These are phyloP conservation scores for Coremacera marginata DNA, from an alignment of 2,888 invertebrate genomes.

Conservation along the genomic window DNA sequence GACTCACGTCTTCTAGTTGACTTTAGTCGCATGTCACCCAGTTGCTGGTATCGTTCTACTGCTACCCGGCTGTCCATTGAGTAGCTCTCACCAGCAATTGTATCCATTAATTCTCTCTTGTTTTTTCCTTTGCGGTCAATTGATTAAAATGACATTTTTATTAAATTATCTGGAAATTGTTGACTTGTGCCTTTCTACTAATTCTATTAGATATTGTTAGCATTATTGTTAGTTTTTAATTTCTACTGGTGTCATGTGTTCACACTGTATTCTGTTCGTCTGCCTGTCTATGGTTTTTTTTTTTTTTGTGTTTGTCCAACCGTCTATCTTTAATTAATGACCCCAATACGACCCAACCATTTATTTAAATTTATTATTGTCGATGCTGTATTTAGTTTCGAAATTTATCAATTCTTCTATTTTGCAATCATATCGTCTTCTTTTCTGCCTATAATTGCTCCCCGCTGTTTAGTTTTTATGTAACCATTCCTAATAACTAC, in stretches of 20 bases:
- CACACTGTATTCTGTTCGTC: not conserved
- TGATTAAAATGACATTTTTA: slow-evolving; percentile 51
- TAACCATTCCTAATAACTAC: too few species aligned
- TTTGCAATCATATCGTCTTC: too few species aligned
- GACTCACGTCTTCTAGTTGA: slow-evolving; percentile 38
- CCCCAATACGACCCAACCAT: not conserved
- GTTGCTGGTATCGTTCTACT: slow-evolving; percentile 13
- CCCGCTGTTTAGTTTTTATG: too few species aligned
- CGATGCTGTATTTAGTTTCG: not conserved
- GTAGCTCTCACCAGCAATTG: not conserved
- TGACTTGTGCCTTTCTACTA: slow-evolving; percentile 26
- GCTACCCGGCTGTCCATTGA: not conserved
- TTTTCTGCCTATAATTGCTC: too few species aligned
- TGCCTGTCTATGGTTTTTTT: not conserved
- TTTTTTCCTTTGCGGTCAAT: slow-evolving; percentile 40
- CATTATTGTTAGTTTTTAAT: not conserved
- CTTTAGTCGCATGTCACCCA: slow-evolving; percentile 39
- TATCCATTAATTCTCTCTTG: slow-evolving; percentile 31
- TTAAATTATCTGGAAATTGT: slow-evolving; percentile 47
- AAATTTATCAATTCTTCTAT: not conserved
- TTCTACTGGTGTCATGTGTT: not conserved
- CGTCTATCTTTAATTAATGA: slow-evolving; percentile 3
- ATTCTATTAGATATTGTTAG: slow-evolving; percentile 18
- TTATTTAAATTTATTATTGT: not conserved
- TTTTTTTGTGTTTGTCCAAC: not conserved